A percentile compares a stretch with the other conserved stretches of the same genome.
Evolutionary conservation across 2,888 invertebrate genomes (phyloP).

Genomic region (Formica aserva): DNA sequence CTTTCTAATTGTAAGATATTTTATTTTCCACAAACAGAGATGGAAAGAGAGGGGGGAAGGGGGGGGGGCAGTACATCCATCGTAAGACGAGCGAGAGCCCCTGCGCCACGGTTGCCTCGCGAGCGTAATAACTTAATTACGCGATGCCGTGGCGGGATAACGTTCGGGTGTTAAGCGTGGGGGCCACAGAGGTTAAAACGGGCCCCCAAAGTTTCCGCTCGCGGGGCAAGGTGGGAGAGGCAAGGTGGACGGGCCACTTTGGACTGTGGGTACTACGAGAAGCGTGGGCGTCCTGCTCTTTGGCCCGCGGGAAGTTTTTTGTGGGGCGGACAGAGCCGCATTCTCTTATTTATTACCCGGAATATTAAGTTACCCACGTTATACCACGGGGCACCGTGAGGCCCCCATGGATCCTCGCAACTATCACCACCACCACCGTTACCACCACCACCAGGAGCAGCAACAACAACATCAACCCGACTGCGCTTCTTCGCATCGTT

Average conservation of each 20-base stretch:
- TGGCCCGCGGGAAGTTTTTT: conserved; percentile 80
- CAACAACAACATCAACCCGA: conserved; percentile 5
- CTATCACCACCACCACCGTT: conserved; percentile 56
- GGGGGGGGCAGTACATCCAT: conserved; percentile 39
- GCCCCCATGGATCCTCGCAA: conserved; percentile 76
- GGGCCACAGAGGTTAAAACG: conserved; percentile 76
- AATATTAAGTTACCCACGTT: conserved; percentile 84
- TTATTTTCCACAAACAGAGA: background rate
- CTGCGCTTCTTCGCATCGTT: conserved; percentile 13
- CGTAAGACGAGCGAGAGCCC: conserved; percentile 44
- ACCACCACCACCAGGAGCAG: conserved; percentile 23
- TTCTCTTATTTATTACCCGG: conserved; percentile 84
- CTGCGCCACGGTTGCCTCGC: conserved; percentile 61
- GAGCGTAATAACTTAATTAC: conserved; percentile 79
- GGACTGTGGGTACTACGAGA: conserved; percentile 73
- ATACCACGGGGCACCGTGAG: conserved; percentile 76
- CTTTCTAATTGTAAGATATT: conserved; percentile 1
- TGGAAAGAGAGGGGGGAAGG: background rate
- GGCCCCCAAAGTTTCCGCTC: conserved; percentile 68
- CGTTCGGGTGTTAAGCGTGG: conserved; percentile 78
- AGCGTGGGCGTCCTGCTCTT: conserved; percentile 77
- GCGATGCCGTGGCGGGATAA: conserved; percentile 79
- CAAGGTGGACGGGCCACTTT: conserved; percentile 58
- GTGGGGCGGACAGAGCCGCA: conserved; percentile 82
- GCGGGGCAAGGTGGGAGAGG: conserved; percentile 27